These are phyloP conservation scores for Daubentonia madagascariensis DNA, from an alignment of 2,113 vertebrate genomes.

Conservation along the genomic window DNA sequence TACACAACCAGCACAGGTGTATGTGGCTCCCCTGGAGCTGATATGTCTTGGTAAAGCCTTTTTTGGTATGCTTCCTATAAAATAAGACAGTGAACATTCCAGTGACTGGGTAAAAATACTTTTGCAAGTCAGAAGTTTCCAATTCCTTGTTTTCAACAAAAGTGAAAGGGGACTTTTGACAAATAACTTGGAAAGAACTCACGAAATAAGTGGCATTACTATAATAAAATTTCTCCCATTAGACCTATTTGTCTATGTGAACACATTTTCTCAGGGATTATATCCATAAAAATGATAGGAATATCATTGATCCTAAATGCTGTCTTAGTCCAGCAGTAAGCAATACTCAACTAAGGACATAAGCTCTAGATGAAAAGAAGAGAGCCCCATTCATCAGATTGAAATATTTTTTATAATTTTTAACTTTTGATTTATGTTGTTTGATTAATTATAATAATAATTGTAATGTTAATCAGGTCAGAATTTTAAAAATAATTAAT, in stretches of 20 bases:
- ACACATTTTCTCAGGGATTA: not conserved
- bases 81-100: not conserved
- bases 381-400: not conserved
- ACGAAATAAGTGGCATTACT: not conserved
- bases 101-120: not conserved
- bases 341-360: not conserved
- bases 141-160: slow-evolving; percentile 39
- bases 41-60: not conserved
- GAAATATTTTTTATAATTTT: slow-evolving; percentile 5
- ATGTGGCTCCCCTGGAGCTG: not conserved
- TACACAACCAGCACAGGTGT: not conserved
- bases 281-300: not conserved
- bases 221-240: slow-evolving; percentile 10
- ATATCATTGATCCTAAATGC: not conserved
- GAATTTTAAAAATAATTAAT: not conserved
- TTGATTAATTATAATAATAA: not conserved
- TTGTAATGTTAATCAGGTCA: not conserved
- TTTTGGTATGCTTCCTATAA: not conserved
- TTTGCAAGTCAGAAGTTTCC: not conserved
- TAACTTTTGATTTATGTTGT: slow-evolving; percentile 19
- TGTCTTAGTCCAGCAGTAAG: not conserved
- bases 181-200: slow-evolving; percentile 3
- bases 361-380: not conserved
- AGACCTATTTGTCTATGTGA: not conserved
- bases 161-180: slow-evolving; percentile 11